Evolutionary conservation across 2,888 invertebrate species (phyloP).

Genomic region (Phymatocera aterrima): DNA sequence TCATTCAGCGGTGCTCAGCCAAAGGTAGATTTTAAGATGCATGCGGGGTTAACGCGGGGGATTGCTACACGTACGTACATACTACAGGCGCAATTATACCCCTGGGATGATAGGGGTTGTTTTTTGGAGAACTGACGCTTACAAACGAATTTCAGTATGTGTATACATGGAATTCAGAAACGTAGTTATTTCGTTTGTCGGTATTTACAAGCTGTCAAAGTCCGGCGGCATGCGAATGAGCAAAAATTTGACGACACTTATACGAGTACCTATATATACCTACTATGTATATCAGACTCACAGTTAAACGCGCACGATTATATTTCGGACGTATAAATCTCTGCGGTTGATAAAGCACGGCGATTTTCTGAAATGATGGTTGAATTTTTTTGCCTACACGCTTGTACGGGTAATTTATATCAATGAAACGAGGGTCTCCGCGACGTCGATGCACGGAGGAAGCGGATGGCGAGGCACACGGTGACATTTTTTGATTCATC

Average conservation of each 20-base stretch:
- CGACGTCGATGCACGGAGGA: neutral
- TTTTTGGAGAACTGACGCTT: no score
- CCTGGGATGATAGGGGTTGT: neutral
- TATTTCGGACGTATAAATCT: conserved; percentile 2
- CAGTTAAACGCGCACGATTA: neutral
- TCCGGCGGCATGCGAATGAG: no score
- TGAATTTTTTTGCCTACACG: neutral
- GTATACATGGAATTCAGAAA: no score
- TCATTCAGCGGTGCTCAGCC: conserved; percentile 68
- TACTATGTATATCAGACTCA: no score
- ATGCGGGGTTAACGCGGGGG: neutral
- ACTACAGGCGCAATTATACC: no score
- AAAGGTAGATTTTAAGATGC: conserved; percentile 12
- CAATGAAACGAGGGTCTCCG: conserved; percentile 4
- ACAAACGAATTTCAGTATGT: no score
- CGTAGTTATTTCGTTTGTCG: no score
- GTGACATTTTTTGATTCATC: conserved; percentile 39
- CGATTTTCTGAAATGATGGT: neutral
- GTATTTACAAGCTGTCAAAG: no score
- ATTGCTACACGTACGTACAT: neutral
- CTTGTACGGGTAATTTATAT: conserved; percentile 30
- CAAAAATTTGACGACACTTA: no score
- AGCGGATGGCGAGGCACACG: neutral
- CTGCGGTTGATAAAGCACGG: conserved; percentile 16
- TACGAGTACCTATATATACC: no score